phyloP scores from a whole-genome alignment of 1,140 invertebrate species.

The Trachelipus rathkii region DNA sequence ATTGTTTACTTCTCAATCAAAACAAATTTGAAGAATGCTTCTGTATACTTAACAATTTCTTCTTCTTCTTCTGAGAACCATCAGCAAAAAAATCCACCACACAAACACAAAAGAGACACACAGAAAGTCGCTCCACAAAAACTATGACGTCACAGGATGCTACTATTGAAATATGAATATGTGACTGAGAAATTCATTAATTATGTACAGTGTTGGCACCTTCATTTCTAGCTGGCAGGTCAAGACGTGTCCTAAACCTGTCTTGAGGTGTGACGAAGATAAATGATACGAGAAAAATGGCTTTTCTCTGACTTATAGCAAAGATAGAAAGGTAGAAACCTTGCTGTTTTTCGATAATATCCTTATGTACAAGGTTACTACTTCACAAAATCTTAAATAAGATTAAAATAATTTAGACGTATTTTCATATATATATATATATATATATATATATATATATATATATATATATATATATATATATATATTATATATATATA shows the following conservation, averaged over 20 bases:
- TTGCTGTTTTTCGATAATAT: conserved; percentile 6
- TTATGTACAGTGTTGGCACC: conserved; percentile 6
- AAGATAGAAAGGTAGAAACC: neutral
- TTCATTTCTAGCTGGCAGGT: conserved; percentile 9
- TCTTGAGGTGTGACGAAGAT: conserved; percentile 4
- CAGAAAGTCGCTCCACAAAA: too few species aligned
- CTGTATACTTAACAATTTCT: too few species aligned
- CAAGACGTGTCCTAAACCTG: conserved; percentile 9
- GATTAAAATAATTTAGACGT: neutral
- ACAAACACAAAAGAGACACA: too few species aligned
- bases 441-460: conserved; percentile 29
- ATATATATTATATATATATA: conserved; percentile 26
- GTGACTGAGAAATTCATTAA: neutral
- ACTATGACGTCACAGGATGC: too few species aligned
- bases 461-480: conserved; percentile 30
- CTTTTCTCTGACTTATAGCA: neutral
- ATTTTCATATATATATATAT: neutral
- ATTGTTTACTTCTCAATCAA: too few species aligned
- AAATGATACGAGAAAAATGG: neutral
- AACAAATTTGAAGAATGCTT: too few species aligned
- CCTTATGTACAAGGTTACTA: conserved; percentile 1
- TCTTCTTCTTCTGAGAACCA: too few species aligned
- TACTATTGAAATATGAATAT: conserved; percentile 4
- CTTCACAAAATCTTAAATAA: neutral
- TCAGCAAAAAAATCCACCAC: too few species aligned